Percentiles rank a stretch among this genome's conserved stretches.
phyloP scores from a whole-genome alignment of 2,888 invertebrate species.

The Cerastis rubricosa region DNA sequence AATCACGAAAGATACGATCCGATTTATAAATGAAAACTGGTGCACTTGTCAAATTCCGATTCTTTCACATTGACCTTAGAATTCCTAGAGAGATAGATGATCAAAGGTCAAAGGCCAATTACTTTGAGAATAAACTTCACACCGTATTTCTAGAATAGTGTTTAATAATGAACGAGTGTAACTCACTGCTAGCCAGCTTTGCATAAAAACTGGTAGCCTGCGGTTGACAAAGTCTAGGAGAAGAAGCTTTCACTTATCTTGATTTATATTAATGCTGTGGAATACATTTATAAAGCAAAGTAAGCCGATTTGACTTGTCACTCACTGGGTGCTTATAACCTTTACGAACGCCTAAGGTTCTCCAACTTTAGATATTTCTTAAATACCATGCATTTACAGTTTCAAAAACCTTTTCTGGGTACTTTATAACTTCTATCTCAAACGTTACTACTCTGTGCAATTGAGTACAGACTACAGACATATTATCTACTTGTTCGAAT shows the following conservation, averaged over 20 bases:
- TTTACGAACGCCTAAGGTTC: slow-evolving; percentile 24
- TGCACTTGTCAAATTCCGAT: background rate
- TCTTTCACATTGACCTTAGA: background rate
- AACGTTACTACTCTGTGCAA: background rate
- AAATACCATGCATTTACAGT: background rate
- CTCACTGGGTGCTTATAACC: slow-evolving; percentile 23
- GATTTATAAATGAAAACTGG: background rate
- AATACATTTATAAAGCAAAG: slow-evolving; percentile 26
- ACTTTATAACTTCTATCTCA: background rate
- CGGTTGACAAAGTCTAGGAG: slow-evolving; percentile 12
- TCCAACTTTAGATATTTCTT: slow-evolving; percentile 16
- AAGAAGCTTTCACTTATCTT: slow-evolving; percentile 41
- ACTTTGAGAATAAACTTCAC: background rate
- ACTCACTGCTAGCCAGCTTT: background rate
- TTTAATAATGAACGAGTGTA: background rate
- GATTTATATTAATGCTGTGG: slow-evolving; percentile 34
- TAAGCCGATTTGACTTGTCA: slow-evolving; percentile 33
- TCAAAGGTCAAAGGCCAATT: background rate
- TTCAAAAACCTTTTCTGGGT: background rate
- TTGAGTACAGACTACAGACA: slow-evolving; percentile 3
- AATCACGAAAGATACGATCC: background rate
- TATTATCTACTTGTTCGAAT: slow-evolving; percentile 8
- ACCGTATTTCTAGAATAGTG: background rate
- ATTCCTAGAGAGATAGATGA: background rate
- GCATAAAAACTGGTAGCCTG: background rate